Evolutionary conservation across 2,888 invertebrate species (phyloP), one percentile per base, ranked within the genome.

Genomic region (Gonocerus acuteangulatus): DNA sequence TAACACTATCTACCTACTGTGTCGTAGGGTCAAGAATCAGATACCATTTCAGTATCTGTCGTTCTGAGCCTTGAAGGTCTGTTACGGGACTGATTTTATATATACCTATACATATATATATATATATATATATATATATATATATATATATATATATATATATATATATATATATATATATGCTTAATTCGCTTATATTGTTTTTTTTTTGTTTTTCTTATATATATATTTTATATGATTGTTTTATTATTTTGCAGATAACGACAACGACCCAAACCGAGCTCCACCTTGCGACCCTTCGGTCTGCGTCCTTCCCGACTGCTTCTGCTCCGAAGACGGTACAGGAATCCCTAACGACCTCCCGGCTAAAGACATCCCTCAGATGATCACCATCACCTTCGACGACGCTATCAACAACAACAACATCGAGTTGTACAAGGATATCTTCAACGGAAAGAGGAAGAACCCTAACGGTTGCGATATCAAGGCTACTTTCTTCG

Each of bases 361-460:
- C 51, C 89, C 89, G 13, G 74, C 84, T 65, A 87, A 84, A 76
- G 89, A 91, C 71, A 89, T 93, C 0, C 93, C 93, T 3, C 92
- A 93, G 78, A 93, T 93, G 93, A 86, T 94, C 72, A 92, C 90
- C 62, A 87, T 94, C 72, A 93, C 93, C 54, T 94, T 94, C 73
- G 93, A 94, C 72, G 93, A 93, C 71, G 93, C 93, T 71, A 90
- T 94, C 75, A 94, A 94, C 75, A 92, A 92, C 76, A 92, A 94
- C 77, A 94, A 94, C 76, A 93, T 93, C 73, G 92, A 90, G 70
- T 77, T 94, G 54, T 94, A 93, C 81, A 89, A 89, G 74, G 91
- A 92, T 71, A 91, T 94, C 67, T 93, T 94, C 77, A 89, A 86
- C 74, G 85, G 86, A 63, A 86, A 88, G 70, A 83, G 93, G 67